These are phyloP conservation scores for Sussaba pulchella DNA, from an alignment of 2,888 invertebrate species.

Conservation along the genomic window DNA sequence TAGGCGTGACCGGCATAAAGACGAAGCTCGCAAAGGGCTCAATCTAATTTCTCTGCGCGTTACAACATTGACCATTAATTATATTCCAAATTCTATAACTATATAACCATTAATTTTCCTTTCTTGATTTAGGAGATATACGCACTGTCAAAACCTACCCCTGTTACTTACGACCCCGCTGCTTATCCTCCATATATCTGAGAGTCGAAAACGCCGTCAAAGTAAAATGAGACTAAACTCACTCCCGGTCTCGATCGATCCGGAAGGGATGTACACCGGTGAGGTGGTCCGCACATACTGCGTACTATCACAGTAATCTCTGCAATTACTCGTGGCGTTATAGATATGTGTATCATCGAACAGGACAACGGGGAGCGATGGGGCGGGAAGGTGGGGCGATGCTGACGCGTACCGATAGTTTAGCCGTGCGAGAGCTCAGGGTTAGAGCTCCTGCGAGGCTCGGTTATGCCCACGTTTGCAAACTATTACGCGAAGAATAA, in stretches of 20 bases:
- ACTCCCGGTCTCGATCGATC: neutral
- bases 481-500: constrained; percentile 65
- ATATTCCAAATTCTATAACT: too few species aligned
- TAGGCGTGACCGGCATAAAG: too few species aligned
- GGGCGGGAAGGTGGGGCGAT: neutral
- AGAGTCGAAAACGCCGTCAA: neutral
- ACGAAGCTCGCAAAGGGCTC: too few species aligned
- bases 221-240: constrained; percentile 7
- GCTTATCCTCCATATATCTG: too few species aligned
- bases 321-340: constrained; percentile 3
- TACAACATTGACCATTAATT: too few species aligned
- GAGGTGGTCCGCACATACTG: neutral
- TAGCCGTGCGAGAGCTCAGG: neutral
- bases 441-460: constrained; percentile 20
- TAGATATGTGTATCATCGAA: neutral
- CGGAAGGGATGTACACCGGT: neutral
- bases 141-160: too few species aligned
- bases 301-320: constrained; percentile 15
- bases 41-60: too few species aligned
- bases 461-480: constrained; percentile 29
- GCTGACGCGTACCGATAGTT: neutral
- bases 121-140: too few species aligned
- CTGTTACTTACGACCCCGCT: too few species aligned
- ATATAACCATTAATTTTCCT: too few species aligned
- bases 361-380: too few species aligned